Evolutionary conservation across 2,797 vertebrate genomes (phyloP).

Genomic region (Malacoraja senta): DNA sequence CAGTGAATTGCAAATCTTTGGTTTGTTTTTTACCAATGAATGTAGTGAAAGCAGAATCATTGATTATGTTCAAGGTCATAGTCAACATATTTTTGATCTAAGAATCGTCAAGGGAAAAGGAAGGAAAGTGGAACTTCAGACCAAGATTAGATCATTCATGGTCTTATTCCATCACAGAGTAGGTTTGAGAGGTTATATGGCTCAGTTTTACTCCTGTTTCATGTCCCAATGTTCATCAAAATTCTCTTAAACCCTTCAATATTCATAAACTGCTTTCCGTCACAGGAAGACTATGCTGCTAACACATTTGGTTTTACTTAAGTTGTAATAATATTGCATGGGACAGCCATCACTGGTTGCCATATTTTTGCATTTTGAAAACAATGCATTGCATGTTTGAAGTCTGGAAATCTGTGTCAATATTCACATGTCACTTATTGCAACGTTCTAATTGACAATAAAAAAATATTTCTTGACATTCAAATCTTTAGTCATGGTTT

Average conservation of each 20-base stretch:
- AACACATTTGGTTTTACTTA: background rate
- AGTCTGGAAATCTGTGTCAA: background rate
- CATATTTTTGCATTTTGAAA: background rate
- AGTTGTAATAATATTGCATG: background rate
- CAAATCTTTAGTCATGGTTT: background rate
- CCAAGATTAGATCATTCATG: too few relatives aligned
- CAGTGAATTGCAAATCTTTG: too few relatives aligned
- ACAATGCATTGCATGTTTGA: background rate
- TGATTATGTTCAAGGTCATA: too few relatives aligned
- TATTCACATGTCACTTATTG: background rate
- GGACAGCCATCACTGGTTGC: background rate
- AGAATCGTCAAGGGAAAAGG: too few relatives aligned
- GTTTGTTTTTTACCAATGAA: too few relatives aligned
- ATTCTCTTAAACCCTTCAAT: background rate
- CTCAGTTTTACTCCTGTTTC: too few relatives aligned
- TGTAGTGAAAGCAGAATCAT: too few relatives aligned
- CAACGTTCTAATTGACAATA: background rate
- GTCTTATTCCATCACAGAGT: too few relatives aligned
- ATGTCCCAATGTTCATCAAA: background rate
- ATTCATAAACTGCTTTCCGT: background rate
- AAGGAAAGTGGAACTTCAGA: too few relatives aligned
- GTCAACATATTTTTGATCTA: too few relatives aligned
- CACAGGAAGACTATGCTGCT: background rate
- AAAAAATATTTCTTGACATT: background rate
- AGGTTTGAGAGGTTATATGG: too few relatives aligned